Base-by-base conservation (phyloP, 1,140 invertebrate species). In the Eulimnadia texana region DNA sequence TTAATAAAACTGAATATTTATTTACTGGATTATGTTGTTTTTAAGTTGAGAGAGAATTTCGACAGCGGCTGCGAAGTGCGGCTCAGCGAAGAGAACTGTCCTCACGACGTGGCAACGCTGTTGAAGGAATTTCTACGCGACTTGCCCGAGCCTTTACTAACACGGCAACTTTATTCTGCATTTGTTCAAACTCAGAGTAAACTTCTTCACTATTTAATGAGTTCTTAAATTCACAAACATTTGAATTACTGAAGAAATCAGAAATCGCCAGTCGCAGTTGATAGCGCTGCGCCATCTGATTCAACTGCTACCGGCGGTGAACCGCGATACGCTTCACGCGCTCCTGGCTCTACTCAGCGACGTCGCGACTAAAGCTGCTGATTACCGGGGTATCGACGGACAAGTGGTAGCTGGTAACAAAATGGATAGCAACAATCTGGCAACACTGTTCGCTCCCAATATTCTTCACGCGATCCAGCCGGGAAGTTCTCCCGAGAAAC, bases 111-210 rank as follows among this genome's bases (percentile, higher is more conserved):
- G 20, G 92, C 90, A 3, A 88, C 90, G 0, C 76, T 97, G 22
- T 76, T 96, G 1, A 97, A 97, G 71, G 92, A 96, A 71, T 95
- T 87, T 74, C 84, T 96, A 64, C 78, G 93, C 24, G 93, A 96
- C 71, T 74, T 97, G 50, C 92, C 93, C 0, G 92, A 97, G 70
- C 89, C 93, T 2, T 75, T 97, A 20, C 80, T 97, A 1, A 93
- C 90, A 66, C 79, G 84, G 64, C 86, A 90, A 69, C 78, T 96
- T 1, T 95, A 95, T 71, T 80, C 83, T 63, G 84, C 88, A 33
- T 93, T 95, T 74, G 78, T 96, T 53, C 83, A 88, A 67, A 93
- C 90, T 23, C 88, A 93, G 78, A 88, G 66, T 74, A 87, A 9
- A 42, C 33, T 42, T 42, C 33, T 9, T 9, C 33, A 42, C 6